phyloP scores from a whole-genome alignment of 2,113 vertebrate genomes.

The Amazona guildingii region DNA sequence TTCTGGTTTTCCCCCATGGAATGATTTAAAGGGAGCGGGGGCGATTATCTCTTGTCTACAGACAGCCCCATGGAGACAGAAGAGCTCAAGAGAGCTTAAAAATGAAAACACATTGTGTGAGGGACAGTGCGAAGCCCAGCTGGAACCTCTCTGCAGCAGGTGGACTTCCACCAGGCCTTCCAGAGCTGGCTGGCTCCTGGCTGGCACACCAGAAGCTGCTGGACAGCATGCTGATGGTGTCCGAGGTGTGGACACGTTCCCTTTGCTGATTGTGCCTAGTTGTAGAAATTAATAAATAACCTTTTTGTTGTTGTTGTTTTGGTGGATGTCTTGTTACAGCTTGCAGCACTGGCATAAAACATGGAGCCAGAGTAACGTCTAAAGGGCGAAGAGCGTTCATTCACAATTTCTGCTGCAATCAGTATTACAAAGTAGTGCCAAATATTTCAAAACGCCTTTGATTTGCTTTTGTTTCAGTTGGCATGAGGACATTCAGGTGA shows the following conservation, averaged over 20 bases:
- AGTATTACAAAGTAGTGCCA: neutral
- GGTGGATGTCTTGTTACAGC: neutral
- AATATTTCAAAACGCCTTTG: neutral
- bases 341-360: neutral
- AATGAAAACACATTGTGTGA: neutral
- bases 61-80: neutral
- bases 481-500: neutral
- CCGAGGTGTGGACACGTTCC: neutral
- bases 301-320: neutral
- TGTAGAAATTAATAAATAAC: neutral
- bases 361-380: neutral
- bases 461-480: neutral
- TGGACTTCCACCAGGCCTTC: neutral
- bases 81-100: neutral
- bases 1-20: neutral
- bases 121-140: neutral
- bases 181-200: neutral
- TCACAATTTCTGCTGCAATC: neutral
- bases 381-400: neutral
- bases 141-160: neutral
- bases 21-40: neutral
- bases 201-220: neutral
- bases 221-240: neutral
- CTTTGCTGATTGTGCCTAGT: neutral
- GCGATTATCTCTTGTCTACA: neutral